phyloP scores from a whole-genome alignment of 2,888 invertebrate genomes.

The Ptychoptera contaminata region DNA sequence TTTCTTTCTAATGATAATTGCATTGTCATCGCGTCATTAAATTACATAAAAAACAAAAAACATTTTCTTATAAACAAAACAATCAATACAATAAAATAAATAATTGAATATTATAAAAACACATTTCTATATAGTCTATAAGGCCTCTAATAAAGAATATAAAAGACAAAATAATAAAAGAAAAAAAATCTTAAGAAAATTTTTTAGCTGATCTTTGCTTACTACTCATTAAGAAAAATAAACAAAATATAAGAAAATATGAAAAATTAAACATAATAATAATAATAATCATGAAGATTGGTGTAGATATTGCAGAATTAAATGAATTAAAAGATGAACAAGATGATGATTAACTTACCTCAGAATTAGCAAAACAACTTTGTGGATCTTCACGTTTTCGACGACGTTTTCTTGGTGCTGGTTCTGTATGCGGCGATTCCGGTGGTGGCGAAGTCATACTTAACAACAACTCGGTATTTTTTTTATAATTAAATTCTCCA shows the following conservation, averaged over 20 bases:
- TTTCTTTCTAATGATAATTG: no score
- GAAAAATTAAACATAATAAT: slow-evolving; percentile 2
- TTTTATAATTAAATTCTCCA: neutral
- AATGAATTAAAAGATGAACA: neutral
- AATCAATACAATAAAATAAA: no score
- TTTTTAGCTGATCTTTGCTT: no score
- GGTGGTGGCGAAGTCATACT: slow-evolving; percentile 36
- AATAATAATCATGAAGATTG: slow-evolving; percentile 13
- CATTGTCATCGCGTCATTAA: no score
- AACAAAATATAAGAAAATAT: neutral
- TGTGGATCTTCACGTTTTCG: slow-evolving; percentile 45
- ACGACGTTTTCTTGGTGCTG: slow-evolving; percentile 44
- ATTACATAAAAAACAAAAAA: no score
- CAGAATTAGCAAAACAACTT: slow-evolving; percentile 35
- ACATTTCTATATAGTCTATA: no score
- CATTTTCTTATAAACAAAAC: no score
- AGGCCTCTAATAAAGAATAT: no score
- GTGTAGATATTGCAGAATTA: slow-evolving; percentile 9
- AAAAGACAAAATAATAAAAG: no score
- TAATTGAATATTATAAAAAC: no score
- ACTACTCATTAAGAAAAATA: neutral
- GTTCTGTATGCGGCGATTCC: slow-evolving; percentile 32
- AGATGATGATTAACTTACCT: slow-evolving; percentile 14
- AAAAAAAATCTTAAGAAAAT: no score
- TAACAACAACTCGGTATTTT: slow-evolving; percentile 6